Base-by-base conservation (phyloP, 2,888 invertebrate genomes). In the Drosophila mayaguana region DNA sequence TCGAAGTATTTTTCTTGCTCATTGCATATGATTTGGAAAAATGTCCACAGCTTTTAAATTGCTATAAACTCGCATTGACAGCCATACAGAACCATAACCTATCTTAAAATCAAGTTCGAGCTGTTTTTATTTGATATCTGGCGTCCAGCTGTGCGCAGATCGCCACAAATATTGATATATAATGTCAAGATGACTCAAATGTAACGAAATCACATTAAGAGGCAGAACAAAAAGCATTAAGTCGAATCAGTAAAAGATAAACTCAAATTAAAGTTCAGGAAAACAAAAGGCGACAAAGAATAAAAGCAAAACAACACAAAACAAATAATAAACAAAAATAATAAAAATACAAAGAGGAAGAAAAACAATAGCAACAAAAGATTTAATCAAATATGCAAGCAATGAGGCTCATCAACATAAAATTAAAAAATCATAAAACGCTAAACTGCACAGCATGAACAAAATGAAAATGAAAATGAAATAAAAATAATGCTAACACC, bases 381-480 rank as follows among this genome's bases (percentile, higher is more conserved):
- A 54, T 72, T 64, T 64, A 89, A 90, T 89, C 78, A 88, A 81
- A 85, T 75, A 88, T 88, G 72, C 89, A 85, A 81, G 89, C 90
- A 83, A 89, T 84, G 84, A 85, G 86, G 61, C 75, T 82, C 88
- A 89, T 89, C 90, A 90, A 78, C 88, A 90, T 90, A 89, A 90
- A 90, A 89, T 89, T 90, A 89, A 83, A 88, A 75, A 83, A 80
- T 80, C 86, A 88, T 90, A 86, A 89, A 89, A 88, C 75, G 78
- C 78, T 88, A 89, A 89, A 87, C 86, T 85, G 88, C 90, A 78
- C 88, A 90, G 90, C 89, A 82, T 80, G 90, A 86, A 82, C 66
- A 78, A 82, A 82, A 82, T 73, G 12, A 48, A 34, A 42, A 28
- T 20, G 1, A 43, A 45, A 67, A 62, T 38, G 6, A 45, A 56